These are phyloP conservation scores for Tryphoninae sp. DNA, from an alignment of 2,888 invertebrate genomes.

Conservation along the genomic window DNA sequence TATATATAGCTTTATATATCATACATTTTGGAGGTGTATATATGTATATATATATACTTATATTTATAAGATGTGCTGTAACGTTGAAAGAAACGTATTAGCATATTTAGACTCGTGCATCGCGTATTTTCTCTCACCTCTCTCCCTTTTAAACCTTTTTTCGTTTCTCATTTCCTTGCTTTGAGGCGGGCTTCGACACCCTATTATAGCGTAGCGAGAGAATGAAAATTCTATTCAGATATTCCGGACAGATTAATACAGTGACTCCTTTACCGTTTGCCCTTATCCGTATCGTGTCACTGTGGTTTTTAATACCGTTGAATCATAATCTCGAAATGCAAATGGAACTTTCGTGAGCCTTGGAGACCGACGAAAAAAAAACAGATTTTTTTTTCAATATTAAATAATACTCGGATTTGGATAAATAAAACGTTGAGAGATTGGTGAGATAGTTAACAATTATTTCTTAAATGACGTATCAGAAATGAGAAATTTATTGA, in stretches of 20 bases:
- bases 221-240: conserved; percentile 53
- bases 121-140: conserved; percentile 32
- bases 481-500: too few species aligned
- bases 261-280: conserved; percentile 33
- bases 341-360: neutral
- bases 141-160: conserved; percentile 11
- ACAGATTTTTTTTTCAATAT: neutral
- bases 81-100: conserved; percentile 55
- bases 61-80: conserved; percentile 10
- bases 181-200: conserved; percentile 49
- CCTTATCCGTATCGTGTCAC: neutral
- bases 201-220: conserved; percentile 34
- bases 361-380: neutral
- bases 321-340: conserved; percentile 24
- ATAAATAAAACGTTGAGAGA: neutral
- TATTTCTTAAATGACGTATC: too few species aligned
- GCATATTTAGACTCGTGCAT: conserved; percentile 53
- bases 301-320: conserved; percentile 8
- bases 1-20: neutral
- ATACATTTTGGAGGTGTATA: neutral
- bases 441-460: neutral
- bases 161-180: conserved; percentile 21
- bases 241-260: conserved; percentile 46
- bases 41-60: conserved; percentile 5
- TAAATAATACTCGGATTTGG: neutral